A percentile compares a stretch with the other conserved stretches of the same genome.
phyloP scores from a whole-genome alignment of 2,888 invertebrate species.

The Emmelina monodactyla region DNA sequence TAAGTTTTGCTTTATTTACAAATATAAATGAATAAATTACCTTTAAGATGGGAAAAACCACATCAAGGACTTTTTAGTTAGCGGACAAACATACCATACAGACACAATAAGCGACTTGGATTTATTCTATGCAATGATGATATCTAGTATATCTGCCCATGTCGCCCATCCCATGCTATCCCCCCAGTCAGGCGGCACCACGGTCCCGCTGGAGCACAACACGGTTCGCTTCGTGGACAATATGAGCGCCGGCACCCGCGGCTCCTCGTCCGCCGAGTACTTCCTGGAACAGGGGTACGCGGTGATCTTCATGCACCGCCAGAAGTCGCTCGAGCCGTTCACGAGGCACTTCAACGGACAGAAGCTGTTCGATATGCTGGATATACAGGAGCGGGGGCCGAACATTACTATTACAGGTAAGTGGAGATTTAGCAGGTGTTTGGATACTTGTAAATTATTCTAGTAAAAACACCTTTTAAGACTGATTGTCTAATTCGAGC shows the following conservation, averaged over 20 bases:
- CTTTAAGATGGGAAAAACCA: no score
- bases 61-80: no score
- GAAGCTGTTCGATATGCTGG: conserved; percentile 81
- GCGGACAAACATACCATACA: no score
- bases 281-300: conserved; percentile 85
- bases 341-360: conserved; percentile 84
- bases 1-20: no score
- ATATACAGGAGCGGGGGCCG: conserved; percentile 69
- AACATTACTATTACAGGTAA: conserved; percentile 72
- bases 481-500: no score
- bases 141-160: no score
- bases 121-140: no score
- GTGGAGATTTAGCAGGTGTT: no score
- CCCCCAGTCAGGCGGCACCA: conserved; percentile 93
- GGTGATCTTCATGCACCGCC: conserved; percentile 92
- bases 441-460: no score
- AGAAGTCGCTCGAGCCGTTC: conserved; percentile 91
- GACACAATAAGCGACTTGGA: no score
- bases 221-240: conserved; percentile 98
- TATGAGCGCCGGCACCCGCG: conserved; percentile 96
- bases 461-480: no score
- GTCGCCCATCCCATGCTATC: not conserved
- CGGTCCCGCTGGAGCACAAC: conserved; percentile 94
- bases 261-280: conserved; percentile 94
- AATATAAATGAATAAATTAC: no score